Base-by-base conservation (phyloP, 1,140 invertebrate species). In the Drosophila auraria region DNA sequence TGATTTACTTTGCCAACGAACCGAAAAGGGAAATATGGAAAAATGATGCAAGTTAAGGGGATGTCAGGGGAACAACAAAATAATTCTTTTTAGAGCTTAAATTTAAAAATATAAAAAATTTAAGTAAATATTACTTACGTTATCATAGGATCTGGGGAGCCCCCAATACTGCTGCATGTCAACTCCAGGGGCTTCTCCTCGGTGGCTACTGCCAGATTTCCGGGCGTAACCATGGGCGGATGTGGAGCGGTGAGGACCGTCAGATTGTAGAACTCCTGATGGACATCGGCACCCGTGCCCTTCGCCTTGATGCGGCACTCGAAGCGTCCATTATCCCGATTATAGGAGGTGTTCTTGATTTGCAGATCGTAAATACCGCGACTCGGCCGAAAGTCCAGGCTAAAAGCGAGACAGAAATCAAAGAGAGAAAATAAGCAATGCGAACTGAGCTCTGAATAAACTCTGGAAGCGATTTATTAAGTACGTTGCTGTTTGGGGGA, bases 311-410 rank as follows among this genome's bases (percentile, higher is more conserved):
- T 95, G 23, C 96, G 95, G 91, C 98, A 99, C 94, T 98, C 97
- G 94, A 98, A 98, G 61, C 96, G 95, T 33, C 97, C 98, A 93
- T 98, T 98, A 94, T 99, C 97, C 2, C 97, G 94, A 83, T 97
- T 97, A 94, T 98, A 98, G 20, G 96, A 96, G 1, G 97, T 96
- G 91, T 97, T 97, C 23, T 95, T 95, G 78, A 99, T 98, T 92
- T 96, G 94, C 82, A 99, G 94, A 93, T 98, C 97, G 93, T 98
- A 99, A 50, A 96, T 95, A 11, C 98, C 98, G 66, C 97, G 95
- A 7, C 95, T 94, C 1, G 97, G 96, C 62, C 94, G 94, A 93
- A 96, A 96, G 84, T 96, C 96, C 77, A 97, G 93, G 89, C 96
- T 97, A 93, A 59, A 93, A 94, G 63, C 53, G 64, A 66, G 23